A percentile compares a stretch with the other conserved stretches of the same genome.
phyloP scores from a whole-genome alignment of 2,113 vertebrate species.

The Megaceryle torquata region DNA sequence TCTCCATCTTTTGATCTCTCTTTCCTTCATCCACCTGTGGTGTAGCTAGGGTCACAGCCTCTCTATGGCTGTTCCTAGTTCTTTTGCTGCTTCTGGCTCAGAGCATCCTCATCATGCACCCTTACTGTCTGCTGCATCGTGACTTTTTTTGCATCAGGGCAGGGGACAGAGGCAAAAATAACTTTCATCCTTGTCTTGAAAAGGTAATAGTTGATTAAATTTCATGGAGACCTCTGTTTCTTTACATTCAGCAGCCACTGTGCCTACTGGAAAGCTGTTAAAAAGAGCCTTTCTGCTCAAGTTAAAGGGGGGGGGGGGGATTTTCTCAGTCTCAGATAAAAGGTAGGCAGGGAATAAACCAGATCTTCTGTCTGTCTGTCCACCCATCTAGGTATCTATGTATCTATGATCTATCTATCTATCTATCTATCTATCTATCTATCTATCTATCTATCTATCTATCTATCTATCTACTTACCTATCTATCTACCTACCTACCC shows the following conservation, averaged over 20 bases:
- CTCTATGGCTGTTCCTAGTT: not conserved
- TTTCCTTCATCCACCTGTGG: not conserved
- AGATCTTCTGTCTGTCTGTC: not conserved
- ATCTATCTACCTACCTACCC: too few species aligned
- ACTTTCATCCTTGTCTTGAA: not conserved
- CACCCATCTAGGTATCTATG: not conserved
- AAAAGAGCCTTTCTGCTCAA: not conserved
- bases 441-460: not conserved
- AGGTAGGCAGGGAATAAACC: not conserved
- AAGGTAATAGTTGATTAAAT: not conserved
- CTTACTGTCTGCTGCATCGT: not conserved
- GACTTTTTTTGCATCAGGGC: not conserved
- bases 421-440: not conserved
- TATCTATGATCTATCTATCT: not conserved
- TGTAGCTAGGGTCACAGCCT: not conserved
- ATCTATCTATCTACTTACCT: not conserved
- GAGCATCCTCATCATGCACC: accelerated
- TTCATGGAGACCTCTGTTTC: not conserved
- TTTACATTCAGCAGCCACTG: not conserved
- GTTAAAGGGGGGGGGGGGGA: not conserved
- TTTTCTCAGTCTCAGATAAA: not conserved
- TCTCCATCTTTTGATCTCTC: not conserved
- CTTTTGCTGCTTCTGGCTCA: not conserved
- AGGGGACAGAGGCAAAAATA: not conserved
- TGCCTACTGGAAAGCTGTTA: not conserved